Conservation (phyloP, 2,888 invertebrate species). For the Tipula confusa region DNA sequence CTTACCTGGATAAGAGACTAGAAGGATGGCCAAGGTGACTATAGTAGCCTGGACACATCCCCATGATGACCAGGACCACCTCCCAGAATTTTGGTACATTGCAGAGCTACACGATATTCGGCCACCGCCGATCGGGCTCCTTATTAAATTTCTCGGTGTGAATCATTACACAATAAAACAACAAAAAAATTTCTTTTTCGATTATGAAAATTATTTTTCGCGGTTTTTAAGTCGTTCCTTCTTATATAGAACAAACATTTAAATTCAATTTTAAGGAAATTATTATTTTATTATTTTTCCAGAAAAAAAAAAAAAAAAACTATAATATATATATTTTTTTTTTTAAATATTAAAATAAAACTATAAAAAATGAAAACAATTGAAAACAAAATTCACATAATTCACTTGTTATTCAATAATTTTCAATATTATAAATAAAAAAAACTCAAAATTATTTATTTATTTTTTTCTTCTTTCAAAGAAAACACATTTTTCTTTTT, state of each 20-base stretch:
- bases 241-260: background rate
- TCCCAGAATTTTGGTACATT: slow-evolving; percentile 33
- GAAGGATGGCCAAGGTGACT: slow-evolving; percentile 33
- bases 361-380: background rate
- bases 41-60: slow-evolving; percentile 34
- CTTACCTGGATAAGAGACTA: slow-evolving; percentile 34
- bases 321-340: background rate
- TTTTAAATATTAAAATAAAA: background rate
- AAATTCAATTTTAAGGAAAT: background rate
- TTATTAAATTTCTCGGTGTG: background rate
- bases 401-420: background rate
- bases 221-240: slow-evolving; percentile 15
- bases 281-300: background rate
- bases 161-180: slow-evolving; percentile 27
- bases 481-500: background rate
- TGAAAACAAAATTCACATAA: background rate
- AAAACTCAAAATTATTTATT: background rate
- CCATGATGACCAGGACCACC: slow-evolving; percentile 34
- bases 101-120: slow-evolving; percentile 34
- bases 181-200: background rate
- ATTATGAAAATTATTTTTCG: background rate
- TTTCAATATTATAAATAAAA: background rate
- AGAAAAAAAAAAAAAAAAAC: background rate
- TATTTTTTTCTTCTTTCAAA: background rate
- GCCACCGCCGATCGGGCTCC: slow-evolving; percentile 34